Conservation (phyloP, 2,797 vertebrate genomes). For the Aplochiton taeniatus region DNA sequence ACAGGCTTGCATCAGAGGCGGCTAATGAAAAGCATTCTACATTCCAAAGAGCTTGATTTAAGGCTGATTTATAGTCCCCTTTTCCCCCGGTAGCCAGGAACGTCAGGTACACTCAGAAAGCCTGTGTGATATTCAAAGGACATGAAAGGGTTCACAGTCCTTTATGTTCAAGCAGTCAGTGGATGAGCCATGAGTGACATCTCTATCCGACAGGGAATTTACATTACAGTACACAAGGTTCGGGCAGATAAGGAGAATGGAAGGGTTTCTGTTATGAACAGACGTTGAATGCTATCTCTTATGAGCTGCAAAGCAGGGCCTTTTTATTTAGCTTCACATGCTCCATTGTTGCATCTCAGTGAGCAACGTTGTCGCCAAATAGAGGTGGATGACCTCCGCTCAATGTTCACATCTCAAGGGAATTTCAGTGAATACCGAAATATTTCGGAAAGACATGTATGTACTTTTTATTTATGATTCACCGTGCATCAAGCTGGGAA, state of each 20-base stretch:
- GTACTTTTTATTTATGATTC: slow-evolving; percentile 8
- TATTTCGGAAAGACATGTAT: slow-evolving; percentile 14
- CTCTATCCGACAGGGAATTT: slow-evolving; percentile 66
- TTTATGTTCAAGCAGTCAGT: slow-evolving; percentile 7
- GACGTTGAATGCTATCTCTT: too few species aligned
- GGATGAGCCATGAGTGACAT: slow-evolving; percentile 44
- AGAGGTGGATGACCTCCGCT: too few species aligned
- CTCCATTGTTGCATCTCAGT: too few species aligned
- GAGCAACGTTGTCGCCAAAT: too few species aligned
- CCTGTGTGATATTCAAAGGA: slow-evolving; percentile 59
- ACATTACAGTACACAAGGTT: slow-evolving; percentile 61
- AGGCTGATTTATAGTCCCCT: slow-evolving; percentile 67
- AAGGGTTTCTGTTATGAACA: too few species aligned
- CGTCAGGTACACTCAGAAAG: slow-evolving; percentile 41
- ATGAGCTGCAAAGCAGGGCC: too few species aligned
- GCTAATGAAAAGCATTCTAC: slow-evolving; percentile 76
- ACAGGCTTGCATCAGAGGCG: slow-evolving; percentile 63
- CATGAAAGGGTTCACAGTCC: slow-evolving; percentile 52
- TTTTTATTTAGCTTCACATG: too few species aligned
- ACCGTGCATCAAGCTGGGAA: neutral
- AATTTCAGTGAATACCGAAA: slow-evolving; percentile 7
- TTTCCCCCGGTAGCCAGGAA: slow-evolving; percentile 47
- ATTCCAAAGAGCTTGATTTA: slow-evolving; percentile 78
- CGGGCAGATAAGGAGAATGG: neutral
- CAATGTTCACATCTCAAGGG: too few species aligned